phyloP scores from a whole-genome alignment of 2,888 invertebrate species.

The Acleris holmiana region DNA sequence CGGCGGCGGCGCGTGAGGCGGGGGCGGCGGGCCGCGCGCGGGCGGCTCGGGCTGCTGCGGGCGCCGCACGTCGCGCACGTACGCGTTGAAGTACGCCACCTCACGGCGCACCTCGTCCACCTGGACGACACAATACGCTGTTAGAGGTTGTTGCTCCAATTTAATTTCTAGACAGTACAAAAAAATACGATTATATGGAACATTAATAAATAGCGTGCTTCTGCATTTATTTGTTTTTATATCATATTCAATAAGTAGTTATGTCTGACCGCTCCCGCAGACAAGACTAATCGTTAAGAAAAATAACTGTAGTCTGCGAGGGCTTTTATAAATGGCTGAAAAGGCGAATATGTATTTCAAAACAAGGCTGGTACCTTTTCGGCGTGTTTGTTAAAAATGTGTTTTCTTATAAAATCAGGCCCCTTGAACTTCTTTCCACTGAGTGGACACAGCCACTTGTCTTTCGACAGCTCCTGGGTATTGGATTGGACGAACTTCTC shows the following conservation, averaged over 20 bases:
- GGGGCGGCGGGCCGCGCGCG: constrained; percentile 71
- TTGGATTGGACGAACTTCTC: constrained; percentile 98
- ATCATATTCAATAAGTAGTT: too few relatives aligned
- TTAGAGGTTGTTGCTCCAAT: too few relatives aligned
- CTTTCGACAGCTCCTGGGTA: constrained; percentile 98
- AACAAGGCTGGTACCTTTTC: constrained; percentile 87
- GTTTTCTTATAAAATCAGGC: constrained; percentile 99
- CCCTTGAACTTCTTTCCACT: constrained; percentile 99
- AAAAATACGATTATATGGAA: too few relatives aligned
- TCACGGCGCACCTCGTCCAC: constrained; percentile 98
- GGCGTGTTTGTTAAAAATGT: constrained; percentile 98
- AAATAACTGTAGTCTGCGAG: too few relatives aligned
- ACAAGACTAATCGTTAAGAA: too few relatives aligned
- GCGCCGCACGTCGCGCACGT: constrained; percentile 95
- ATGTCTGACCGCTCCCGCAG: not conserved
- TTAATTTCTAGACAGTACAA: too few relatives aligned
- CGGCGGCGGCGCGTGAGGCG: constrained; percentile 46
- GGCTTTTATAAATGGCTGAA: too few relatives aligned
- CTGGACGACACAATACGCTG: constrained; percentile 46
- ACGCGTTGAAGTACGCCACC: constrained; percentile 99
- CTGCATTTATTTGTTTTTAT: too few relatives aligned
- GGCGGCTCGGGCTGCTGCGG: constrained; percentile 96
- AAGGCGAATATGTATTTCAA: not conserved
- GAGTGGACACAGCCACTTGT: constrained; percentile 99
- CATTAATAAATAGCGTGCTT: too few relatives aligned